These are phyloP conservation scores for Bothrops jararaca DNA, from an alignment of 2,113 vertebrate genomes.

Conservation along the genomic window DNA sequence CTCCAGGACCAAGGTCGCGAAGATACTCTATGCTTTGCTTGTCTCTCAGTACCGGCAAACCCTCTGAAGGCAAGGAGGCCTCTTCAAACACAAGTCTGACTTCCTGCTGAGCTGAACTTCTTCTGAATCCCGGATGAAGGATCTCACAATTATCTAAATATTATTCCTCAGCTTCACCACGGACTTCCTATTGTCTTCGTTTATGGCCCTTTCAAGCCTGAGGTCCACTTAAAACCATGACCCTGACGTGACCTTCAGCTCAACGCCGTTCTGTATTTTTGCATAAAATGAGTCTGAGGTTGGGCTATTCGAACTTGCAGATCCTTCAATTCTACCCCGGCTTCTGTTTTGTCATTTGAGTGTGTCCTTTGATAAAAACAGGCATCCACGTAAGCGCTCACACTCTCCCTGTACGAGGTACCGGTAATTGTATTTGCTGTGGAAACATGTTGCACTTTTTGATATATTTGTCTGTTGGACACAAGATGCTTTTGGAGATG, in stretches of 20 bases:
- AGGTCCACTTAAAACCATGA: conserved; percentile 63
- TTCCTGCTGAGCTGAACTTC: conserved; percentile 62
- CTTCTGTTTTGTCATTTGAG: not conserved
- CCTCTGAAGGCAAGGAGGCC: conserved; percentile 55
- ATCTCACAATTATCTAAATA: conserved; percentile 74
- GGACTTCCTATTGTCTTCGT: conserved; percentile 71
- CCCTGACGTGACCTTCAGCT: conserved; percentile 57
- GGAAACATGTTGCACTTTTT: not conserved
- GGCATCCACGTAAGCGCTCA: no score
- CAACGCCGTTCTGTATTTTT: not conserved
- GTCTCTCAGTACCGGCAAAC: conserved; percentile 43
- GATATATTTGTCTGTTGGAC: not conserved
- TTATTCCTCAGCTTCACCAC: conserved; percentile 71
- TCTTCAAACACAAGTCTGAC: conserved; percentile 58
- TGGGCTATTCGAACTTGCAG: not conserved
- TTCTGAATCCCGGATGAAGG: conserved; percentile 63
- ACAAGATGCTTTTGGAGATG: not conserved
- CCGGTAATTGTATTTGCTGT: not conserved
- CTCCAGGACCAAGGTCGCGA: conserved; percentile 66
- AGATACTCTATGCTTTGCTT: conserved; percentile 53
- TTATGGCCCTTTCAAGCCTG: conserved; percentile 64
- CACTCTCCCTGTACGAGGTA: not conserved
- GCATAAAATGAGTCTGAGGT: not conserved
- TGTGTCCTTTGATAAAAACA: not conserved
- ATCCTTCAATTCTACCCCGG: not conserved